Base-by-base conservation (phyloP, 2,113 vertebrate genomes). In the Neoarius graeffei region DNA sequence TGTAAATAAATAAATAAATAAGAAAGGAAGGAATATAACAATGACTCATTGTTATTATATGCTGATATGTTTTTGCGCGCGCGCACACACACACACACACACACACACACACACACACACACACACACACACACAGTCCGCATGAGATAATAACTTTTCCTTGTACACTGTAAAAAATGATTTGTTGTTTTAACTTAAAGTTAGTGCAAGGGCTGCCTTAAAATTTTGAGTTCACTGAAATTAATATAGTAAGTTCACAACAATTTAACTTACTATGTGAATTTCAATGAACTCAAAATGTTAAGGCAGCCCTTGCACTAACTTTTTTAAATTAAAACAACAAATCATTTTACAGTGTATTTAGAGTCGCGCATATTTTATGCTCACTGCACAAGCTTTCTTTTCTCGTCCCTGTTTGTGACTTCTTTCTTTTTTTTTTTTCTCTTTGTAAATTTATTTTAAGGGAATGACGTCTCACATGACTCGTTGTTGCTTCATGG, bases 401-500 rank as follows among this genome's bases (percentile, higher is more conserved):
- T 5, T 30, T 60, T 35, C 8, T 60, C 7, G 4, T 42, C 5
- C 8, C 1, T 60, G 17, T 42, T 48, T 82, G n/a, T 81, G 17
- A 81, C 15, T 60, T 19, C 7, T 59, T 73, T 23, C 25, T 83
- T 50, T 0, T 30, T 15, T 81, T 74, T 67, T 23, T 48, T 57
- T 6, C 48, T 42, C 42, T 42, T 42, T 42, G 42, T 42, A 42
- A 42, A 42, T 27, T n/a, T 25, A 64, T 66, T 84, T 52, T 0
- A 94, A 99, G 98, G 97, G 59, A 96, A 93, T 66, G 97, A 99
- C 0, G 96, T 98, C 87, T 96, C 97, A 92, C 98, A 98, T 94
- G 98, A 99, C 92, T 96, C 96, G 86, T 94, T 99, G 89, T 96
- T 99, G 23, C 96, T 99, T 67, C 98, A 99, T 93, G 98, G 98